These are phyloP conservation scores for Rhyzopertha dominica DNA, from an alignment of 1,140 invertebrate species.

Conservation along the genomic window DNA sequence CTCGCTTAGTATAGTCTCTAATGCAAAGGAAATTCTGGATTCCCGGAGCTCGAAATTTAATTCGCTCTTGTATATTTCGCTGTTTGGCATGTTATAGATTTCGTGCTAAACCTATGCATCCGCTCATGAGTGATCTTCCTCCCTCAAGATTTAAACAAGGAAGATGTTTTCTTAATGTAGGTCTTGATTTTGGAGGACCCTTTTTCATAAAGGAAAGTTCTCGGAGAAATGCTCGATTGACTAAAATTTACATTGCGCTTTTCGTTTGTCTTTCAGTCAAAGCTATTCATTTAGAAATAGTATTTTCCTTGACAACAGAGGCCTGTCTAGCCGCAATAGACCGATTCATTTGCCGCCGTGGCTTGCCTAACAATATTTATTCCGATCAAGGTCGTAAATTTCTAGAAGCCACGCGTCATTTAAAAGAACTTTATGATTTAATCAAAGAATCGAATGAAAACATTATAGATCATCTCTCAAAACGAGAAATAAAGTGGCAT, in stretches of 20 bases:
- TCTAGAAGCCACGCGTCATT: slow-evolving; percentile 8
- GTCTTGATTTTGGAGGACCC: neutral
- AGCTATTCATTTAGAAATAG: slow-evolving; percentile 41
- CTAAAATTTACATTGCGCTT: neutral
- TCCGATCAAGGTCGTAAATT: slow-evolving; percentile 24
- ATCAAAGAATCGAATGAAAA: too few relatives aligned
- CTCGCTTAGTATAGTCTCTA: too few relatives aligned
- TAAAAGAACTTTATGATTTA: slow-evolving; percentile 7
- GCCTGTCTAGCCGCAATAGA: slow-evolving; percentile 33
- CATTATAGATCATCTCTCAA: slow-evolving; percentile 16
- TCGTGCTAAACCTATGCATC: too few relatives aligned
- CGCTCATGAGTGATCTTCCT: slow-evolving; percentile 18
- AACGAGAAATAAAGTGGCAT: slow-evolving; percentile 27
- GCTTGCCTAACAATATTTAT: slow-evolving; percentile 13
- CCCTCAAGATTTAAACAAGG: too few relatives aligned
- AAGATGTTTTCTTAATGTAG: slow-evolving; percentile 18
- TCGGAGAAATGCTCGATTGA: neutral
- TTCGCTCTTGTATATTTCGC: too few relatives aligned
- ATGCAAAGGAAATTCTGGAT: too few relatives aligned
- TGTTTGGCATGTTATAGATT: too few relatives aligned
- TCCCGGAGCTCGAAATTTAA: too few relatives aligned
- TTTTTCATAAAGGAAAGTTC: neutral
- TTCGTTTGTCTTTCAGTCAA: slow-evolving; percentile 1
- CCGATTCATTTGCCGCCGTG: slow-evolving; percentile 37
- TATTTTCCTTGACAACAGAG: slow-evolving; percentile 29